Percentiles rank a stretch among this genome's conserved stretches.
phyloP scores from a whole-genome alignment of 1,140 invertebrate genomes.

The Bombus impatiens region DNA sequence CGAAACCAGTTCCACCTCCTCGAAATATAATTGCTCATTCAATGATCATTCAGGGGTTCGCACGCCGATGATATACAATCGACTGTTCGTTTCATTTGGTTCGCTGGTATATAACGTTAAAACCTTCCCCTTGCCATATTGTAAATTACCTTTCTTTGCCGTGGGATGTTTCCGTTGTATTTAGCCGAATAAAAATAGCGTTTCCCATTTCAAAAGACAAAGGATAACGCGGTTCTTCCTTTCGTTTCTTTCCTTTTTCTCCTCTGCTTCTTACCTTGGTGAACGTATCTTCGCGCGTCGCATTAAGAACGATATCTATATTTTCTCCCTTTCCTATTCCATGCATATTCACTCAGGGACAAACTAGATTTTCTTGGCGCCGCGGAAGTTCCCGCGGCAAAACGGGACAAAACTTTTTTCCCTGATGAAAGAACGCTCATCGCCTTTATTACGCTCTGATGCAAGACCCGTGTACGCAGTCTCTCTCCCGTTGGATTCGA shows the following conservation, averaged over 20 bases:
- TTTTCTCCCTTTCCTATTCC: background rate
- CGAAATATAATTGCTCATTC: background rate
- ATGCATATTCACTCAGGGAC: conserved; percentile 45
- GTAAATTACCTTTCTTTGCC: background rate
- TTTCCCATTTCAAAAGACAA: background rate
- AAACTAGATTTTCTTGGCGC: conserved; percentile 47
- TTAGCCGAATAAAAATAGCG: background rate
- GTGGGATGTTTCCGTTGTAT: background rate
- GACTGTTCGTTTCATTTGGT: background rate
- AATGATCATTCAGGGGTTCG: background rate
- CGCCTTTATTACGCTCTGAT: conserved; percentile 50
- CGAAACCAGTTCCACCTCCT: background rate
- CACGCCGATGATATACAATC: background rate
- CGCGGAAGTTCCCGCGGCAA: conserved; percentile 21
- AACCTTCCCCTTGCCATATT: background rate
- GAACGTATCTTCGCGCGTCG: background rate
- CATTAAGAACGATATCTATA: conserved; percentile 28
- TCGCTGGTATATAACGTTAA: background rate
- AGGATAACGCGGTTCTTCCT: background rate
- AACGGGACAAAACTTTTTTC: conserved; percentile 52
- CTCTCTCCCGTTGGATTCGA: conserved; percentile 42
- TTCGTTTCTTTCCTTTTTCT: background rate
- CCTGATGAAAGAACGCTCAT: conserved; percentile 45
- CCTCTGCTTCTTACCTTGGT: background rate
- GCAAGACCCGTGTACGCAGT: conserved; percentile 53